Evolutionary conservation across 2,888 invertebrate species (phyloP).

Genomic region (Sphecodes monilicornis): DNA sequence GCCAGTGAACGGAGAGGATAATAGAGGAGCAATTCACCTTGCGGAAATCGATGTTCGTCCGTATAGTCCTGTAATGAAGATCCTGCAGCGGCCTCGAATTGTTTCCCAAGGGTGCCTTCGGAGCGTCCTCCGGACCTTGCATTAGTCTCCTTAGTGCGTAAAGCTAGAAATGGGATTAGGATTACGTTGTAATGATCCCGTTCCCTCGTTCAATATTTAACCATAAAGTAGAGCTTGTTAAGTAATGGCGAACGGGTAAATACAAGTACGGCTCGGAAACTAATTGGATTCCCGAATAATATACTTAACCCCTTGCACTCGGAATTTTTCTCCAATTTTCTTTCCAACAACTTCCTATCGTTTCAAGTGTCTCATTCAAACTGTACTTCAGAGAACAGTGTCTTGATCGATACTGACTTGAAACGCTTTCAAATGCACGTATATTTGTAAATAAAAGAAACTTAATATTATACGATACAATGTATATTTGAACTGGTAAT

Average conservation of each 20-base stretch:
- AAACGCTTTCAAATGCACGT: background rate
- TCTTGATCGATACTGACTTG: background rate
- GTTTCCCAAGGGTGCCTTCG: constrained; percentile 96
- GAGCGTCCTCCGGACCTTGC: constrained; percentile 94
- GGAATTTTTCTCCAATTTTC: background rate
- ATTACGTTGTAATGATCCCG: constrained; percentile 48
- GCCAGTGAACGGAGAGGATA: background rate
- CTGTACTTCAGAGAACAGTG: background rate
- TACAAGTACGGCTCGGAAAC: constrained; percentile 1
- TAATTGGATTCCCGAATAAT: constrained; percentile 35
- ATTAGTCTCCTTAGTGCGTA: constrained; percentile 94
- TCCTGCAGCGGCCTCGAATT: constrained; percentile 97
- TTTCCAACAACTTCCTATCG: background rate
- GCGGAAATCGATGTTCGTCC: constrained; percentile 98
- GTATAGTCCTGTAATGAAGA: constrained; percentile 95
- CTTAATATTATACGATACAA: background rate
- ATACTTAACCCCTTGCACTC: constrained; percentile 10
- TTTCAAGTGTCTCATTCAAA: background rate
- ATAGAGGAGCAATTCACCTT: constrained; percentile 83
- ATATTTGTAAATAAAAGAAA: background rate
- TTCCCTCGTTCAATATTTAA: constrained; percentile 55
- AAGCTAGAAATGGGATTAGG: constrained; percentile 87
- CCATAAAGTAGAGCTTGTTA: constrained; percentile 50
- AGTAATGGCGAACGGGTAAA: constrained; percentile 36
- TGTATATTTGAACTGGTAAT: background rate